Percentiles rank a stretch among this genome's conserved stretches.
Evolutionary conservation across 2,888 invertebrate genomes (phyloP).

Genomic region (Biston betularia): DNA sequence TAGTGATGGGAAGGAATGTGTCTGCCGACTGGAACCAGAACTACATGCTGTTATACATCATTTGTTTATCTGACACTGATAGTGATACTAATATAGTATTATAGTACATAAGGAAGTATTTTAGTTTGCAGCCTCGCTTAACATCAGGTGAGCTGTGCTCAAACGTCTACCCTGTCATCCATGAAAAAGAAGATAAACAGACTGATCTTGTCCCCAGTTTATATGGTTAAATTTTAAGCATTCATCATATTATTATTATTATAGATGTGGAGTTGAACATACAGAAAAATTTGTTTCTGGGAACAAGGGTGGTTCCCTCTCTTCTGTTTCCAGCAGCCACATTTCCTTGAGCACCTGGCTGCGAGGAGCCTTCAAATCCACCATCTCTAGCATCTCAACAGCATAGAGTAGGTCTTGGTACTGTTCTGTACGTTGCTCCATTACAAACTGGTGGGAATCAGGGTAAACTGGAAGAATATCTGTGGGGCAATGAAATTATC

Average conservation of each 20-base stretch:
- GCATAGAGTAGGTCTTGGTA: conserved; percentile 91
- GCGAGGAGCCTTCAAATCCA: conserved; percentile 88
- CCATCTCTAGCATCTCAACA: conserved; percentile 88
- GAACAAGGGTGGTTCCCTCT: conserved; percentile 69
- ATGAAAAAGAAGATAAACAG: no score
- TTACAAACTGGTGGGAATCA: conserved; percentile 91
- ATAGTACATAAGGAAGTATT: no score
- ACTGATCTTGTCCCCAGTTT: no score
- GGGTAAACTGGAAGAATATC: conserved; percentile 92
- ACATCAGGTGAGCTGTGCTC: no score
- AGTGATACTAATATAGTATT: no score
- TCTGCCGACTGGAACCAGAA: conserved; percentile 73
- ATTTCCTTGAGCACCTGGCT: conserved; percentile 90
- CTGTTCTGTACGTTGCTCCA: conserved; percentile 90
- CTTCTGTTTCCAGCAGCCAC: conserved; percentile 93
- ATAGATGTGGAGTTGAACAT: conserved; percentile 40
- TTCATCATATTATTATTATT: no score
- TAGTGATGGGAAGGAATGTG: conserved; percentile 88
- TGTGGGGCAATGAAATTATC: conserved; percentile 58
- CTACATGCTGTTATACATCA: not conserved
- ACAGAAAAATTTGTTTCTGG: conserved; percentile 72
- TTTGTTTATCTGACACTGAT: no score
- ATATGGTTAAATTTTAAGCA: no score
- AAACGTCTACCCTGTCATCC: no score
- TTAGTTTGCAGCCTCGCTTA: no score